phyloP scores from a whole-genome alignment of 2,797 vertebrate genomes.

The Stomatorhinus walkeri region DNA sequence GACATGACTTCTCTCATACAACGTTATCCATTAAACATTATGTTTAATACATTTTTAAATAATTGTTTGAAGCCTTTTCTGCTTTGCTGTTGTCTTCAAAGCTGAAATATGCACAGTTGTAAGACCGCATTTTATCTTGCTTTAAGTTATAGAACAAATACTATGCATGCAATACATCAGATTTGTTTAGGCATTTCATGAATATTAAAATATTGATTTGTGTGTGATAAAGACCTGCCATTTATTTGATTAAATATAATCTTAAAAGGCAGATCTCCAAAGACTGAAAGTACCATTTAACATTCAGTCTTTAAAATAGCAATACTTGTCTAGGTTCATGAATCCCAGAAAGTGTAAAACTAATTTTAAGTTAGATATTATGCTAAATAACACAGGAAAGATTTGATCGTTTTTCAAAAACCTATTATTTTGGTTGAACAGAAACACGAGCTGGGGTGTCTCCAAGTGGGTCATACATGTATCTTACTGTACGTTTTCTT shows the following conservation, averaged over 20 bases:
- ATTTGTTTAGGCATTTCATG: slow-evolving; percentile 15
- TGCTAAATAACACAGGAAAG: neutral
- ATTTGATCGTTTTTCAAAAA: slow-evolving; percentile 7
- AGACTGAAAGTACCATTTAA: slow-evolving; percentile 3
- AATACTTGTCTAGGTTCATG: neutral
- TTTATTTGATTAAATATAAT: neutral
- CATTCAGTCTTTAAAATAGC: slow-evolving; percentile 1
- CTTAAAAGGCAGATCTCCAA: neutral
- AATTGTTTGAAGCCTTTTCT: slow-evolving; percentile 15
- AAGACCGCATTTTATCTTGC: slow-evolving; percentile 1
- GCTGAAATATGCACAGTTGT: slow-evolving; percentile 33
- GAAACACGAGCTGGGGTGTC: neutral
- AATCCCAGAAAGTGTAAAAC: neutral
- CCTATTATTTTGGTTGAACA: neutral
- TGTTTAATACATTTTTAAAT: neutral
- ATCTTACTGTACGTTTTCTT: neutral
- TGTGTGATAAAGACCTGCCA: neutral
- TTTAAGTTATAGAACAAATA: slow-evolving; percentile 14
- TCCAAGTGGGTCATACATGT: neutral
- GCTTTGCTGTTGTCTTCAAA: slow-evolving; percentile 36
- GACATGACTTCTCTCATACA: slow-evolving; percentile 13
- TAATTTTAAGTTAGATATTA: slow-evolving; percentile 3
- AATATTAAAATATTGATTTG: slow-evolving; percentile 16
- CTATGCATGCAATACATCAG: slow-evolving; percentile 15
- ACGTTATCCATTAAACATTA: neutral